Percentiles rank a stretch among this genome's conserved stretches.
Conservation (phyloP, 1,140 invertebrate genomes). For the Trichomalopsis sarcophagae region DNA sequence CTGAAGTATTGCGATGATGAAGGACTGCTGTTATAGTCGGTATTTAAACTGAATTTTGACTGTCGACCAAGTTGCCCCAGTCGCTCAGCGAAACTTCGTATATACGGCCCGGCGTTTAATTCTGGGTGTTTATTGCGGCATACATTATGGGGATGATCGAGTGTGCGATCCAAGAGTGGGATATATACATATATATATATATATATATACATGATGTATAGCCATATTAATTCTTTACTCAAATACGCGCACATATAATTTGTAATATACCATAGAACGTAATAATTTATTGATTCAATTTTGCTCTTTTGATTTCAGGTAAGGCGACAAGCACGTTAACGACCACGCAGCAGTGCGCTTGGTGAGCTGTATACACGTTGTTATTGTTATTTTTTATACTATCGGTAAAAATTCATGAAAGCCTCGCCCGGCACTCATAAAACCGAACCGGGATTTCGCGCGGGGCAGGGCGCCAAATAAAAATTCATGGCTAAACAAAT, state of each 20-base stretch:
- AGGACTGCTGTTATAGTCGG: not conserved
- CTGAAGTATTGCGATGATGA: not conserved
- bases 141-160: not conserved
- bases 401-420: not conserved
- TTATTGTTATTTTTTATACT: not conserved
- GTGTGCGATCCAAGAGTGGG: not conserved
- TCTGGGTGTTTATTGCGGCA: not conserved
- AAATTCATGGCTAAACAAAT: slow-evolving; percentile 1
- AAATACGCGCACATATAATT: not conserved
- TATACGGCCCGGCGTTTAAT: not conserved
- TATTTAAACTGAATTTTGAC: not conserved
- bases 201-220: no score
- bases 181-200: not conserved
- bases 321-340: not conserved
- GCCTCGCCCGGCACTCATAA: not conserved
- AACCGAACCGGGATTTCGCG: not conserved
- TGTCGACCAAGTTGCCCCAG: not conserved
- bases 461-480: not conserved
- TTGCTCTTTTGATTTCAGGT: slow-evolving; percentile 32
- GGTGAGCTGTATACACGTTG: not conserved
- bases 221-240: no score
- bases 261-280: no score
- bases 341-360: not conserved
- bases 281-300: not conserved
- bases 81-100: not conserved